Percentiles rank a stretch among this genome's conserved stretches.
Evolutionary conservation across 1,140 invertebrate species (phyloP).

Genomic region (Brachionus asplanchnoidis): DNA sequence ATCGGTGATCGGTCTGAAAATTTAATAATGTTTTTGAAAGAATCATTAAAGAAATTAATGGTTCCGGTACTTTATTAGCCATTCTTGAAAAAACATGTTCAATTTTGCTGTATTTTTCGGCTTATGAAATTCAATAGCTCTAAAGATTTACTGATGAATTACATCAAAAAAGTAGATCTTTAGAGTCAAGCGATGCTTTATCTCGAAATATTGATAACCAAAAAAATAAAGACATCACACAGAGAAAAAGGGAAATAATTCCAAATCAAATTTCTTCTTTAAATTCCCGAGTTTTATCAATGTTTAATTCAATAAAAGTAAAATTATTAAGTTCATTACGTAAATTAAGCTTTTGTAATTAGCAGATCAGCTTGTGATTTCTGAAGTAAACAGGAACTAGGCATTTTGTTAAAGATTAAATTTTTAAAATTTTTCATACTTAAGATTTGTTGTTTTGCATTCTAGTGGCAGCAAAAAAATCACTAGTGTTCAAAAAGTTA

Average conservation of each 20-base stretch:
- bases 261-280: not conserved
- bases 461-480: not conserved
- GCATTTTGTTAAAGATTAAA: not conserved
- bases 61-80: slow-evolving; percentile 31
- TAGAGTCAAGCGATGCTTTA: not conserved
- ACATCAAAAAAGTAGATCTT: not conserved
- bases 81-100: not conserved
- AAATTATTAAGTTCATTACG: not conserved
- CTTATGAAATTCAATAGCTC: slow-evolving; percentile 1
- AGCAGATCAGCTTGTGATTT: slow-evolving; percentile 10
- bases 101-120: not conserved
- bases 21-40: not conserved
- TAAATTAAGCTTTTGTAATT: slow-evolving; percentile 1
- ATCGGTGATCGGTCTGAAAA: not conserved
- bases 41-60: not conserved
- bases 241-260: not conserved
- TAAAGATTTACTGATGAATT: not conserved
- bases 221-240: not conserved
- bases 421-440: slow-evolving; percentile 25
- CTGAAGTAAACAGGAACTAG: not conserved
- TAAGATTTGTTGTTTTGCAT: not conserved
- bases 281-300: not conserved
- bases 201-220: not conserved
- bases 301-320: not conserved
- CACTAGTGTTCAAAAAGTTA: not conserved